Conservation (phyloP, 2,797 vertebrate species). For the Anas bernieri region DNA sequence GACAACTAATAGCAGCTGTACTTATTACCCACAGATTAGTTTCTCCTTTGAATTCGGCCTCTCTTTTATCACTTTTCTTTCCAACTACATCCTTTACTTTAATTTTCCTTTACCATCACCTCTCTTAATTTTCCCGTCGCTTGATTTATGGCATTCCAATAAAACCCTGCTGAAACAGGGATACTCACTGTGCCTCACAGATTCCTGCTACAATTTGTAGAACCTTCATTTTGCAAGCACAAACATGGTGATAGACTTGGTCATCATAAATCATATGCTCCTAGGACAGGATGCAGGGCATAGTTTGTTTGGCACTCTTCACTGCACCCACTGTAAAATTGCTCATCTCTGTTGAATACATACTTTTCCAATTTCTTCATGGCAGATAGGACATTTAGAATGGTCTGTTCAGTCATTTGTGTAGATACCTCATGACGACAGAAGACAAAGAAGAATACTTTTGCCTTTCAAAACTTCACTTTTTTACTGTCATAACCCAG, state of each 20-base stretch:
- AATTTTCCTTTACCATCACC: neutral
- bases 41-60: neutral
- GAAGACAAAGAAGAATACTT: neutral
- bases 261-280: neutral
- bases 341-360: neutral
- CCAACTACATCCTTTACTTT: neutral
- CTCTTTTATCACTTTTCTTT: neutral
- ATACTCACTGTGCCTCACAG: neutral
- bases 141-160: neutral
- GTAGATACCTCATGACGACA: neutral
- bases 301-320: neutral
- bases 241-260: neutral
- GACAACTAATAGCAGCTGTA: neutral
- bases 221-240: neutral
- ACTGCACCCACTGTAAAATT: neutral
- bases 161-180: neutral
- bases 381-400: neutral
- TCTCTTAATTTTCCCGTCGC: neutral
- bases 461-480: neutral
- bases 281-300: neutral
- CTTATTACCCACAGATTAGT: neutral
- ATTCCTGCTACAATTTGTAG: neutral
- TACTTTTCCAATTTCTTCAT: rapidly evolving
- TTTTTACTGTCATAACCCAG: neutral
- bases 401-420: neutral